Evolutionary conservation across 23 tunicate genomes (phyloP).

Genomic region (Aplidium turbinatum): DNA sequence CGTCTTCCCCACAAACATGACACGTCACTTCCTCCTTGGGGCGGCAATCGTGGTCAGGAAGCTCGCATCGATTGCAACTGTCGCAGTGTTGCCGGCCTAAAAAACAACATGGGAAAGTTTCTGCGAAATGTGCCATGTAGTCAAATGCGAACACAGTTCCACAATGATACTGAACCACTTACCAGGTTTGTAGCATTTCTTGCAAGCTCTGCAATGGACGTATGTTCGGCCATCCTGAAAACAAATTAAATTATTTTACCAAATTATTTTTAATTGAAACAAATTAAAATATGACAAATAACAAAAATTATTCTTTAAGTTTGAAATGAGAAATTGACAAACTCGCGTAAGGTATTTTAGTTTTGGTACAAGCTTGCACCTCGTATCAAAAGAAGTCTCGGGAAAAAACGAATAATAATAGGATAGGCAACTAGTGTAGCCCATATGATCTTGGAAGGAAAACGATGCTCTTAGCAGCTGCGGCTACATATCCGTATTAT

Average conservation of each 20-base stretch:
- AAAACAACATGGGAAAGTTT: conserved; percentile 11
- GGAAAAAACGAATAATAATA: no score
- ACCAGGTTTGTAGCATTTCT: conserved; percentile 74
- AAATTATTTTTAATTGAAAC: not conserved
- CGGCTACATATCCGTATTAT: no score
- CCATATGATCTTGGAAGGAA: no score
- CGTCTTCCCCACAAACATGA: conserved; percentile 61
- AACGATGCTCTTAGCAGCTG: no score
- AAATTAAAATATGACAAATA: not conserved
- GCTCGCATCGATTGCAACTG: conserved; percentile 55
- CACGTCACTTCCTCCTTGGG: conserved; percentile 14
- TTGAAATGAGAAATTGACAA: no score
- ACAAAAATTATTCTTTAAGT: not conserved
- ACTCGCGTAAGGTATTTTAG: no score
- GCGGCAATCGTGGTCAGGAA: conserved; percentile 45
- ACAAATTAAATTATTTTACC: no score
- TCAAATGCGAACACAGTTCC: no score
- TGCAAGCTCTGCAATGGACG: conserved; percentile 56
- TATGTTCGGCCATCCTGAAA: conserved; percentile 73
- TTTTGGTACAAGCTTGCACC: no score
- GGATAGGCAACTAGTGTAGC: no score
- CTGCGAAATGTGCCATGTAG: no score
- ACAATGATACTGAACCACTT: not conserved
- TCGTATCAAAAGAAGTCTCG: no score
- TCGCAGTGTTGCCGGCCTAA: conserved; percentile 56